phyloP scores from a whole-genome alignment of 2,797 vertebrate species.

The Sebastes minor region DNA sequence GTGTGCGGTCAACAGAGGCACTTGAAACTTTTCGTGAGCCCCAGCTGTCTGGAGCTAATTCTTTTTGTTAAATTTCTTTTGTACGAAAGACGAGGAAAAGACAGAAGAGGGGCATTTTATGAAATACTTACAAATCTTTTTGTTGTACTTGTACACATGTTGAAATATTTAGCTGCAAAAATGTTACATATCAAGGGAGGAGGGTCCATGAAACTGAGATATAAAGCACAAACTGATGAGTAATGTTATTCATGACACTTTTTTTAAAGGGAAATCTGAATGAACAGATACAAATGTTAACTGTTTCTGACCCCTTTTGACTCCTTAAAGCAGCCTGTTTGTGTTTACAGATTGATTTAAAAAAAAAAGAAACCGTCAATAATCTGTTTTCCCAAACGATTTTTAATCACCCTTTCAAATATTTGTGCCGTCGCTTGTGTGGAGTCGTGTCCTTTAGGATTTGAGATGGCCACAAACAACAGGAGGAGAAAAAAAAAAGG shows the following conservation, averaged over 20 bases:
- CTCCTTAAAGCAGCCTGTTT: slow-evolving; percentile 71
- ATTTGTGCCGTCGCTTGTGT: slow-evolving; percentile 75
- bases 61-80: slow-evolving; percentile 45
- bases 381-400: slow-evolving; percentile 83
- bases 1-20: slow-evolving; percentile 71
- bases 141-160: slow-evolving; percentile 4
- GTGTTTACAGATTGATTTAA: slow-evolving; percentile 74
- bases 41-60: slow-evolving; percentile 60
- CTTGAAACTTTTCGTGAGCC: slow-evolving; percentile 69
- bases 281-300: slow-evolving; percentile 23
- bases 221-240: background rate
- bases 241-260: background rate
- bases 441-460: slow-evolving; percentile 79
- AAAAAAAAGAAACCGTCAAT: slow-evolving; percentile 69
- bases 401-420: slow-evolving; percentile 85
- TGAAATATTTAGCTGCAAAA: slow-evolving; percentile 31
- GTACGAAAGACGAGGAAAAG: slow-evolving; percentile 21
- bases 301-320: slow-evolving; percentile 63
- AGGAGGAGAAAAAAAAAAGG: slow-evolving; percentile 48
- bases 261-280: slow-evolving; percentile 15
- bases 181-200: slow-evolving; percentile 48
- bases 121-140: slow-evolving; percentile 37
- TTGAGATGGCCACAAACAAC: slow-evolving; percentile 81
- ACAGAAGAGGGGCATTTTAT: slow-evolving; percentile 34
- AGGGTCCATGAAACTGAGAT: background rate